phyloP scores from a whole-genome alignment of 2,888 invertebrate genomes.

The Leptogaster cylindrica region DNA sequence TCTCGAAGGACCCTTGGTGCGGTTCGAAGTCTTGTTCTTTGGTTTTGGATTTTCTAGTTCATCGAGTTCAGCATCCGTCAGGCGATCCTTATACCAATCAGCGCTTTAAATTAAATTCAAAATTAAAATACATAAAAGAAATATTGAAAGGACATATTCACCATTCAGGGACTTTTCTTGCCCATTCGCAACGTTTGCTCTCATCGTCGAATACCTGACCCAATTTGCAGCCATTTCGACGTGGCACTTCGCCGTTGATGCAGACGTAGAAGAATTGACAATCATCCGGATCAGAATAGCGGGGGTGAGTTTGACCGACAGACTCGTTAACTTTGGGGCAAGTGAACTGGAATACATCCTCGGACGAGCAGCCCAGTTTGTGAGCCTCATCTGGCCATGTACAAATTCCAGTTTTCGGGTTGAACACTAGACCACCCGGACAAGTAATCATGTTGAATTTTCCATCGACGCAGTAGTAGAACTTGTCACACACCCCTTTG shows the following conservation, averaged over 20 bases:
- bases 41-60: constrained; percentile 80
- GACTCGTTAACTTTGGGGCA: constrained; percentile 81
- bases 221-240: constrained; percentile 85
- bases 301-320: constrained; percentile 78
- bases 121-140: background rate
- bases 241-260: constrained; percentile 83
- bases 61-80: constrained; percentile 80
- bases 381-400: constrained; percentile 93
- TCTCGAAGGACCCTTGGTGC: constrained; percentile 58
- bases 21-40: constrained; percentile 67
- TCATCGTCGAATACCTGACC: constrained; percentile 89
- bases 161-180: constrained; percentile 89
- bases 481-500: constrained; percentile 78
- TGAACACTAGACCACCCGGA: constrained; percentile 85
- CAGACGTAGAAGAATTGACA: constrained; percentile 93
- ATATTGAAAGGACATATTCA: constrained; percentile 59
- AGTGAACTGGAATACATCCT: constrained; percentile 82
- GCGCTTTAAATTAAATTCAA: constrained; percentile 67
- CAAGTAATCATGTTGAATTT: constrained; percentile 89
- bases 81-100: constrained; percentile 87
- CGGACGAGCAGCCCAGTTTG: constrained; percentile 82
- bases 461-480: constrained; percentile 89
- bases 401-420: constrained; percentile 86
- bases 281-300: constrained; percentile 86
- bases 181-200: constrained; percentile 81